Evolutionary conservation across 2,113 vertebrate genomes (phyloP), one percentile per base, ranked within the genome.

Genomic region (Myotis davidii): DNA sequence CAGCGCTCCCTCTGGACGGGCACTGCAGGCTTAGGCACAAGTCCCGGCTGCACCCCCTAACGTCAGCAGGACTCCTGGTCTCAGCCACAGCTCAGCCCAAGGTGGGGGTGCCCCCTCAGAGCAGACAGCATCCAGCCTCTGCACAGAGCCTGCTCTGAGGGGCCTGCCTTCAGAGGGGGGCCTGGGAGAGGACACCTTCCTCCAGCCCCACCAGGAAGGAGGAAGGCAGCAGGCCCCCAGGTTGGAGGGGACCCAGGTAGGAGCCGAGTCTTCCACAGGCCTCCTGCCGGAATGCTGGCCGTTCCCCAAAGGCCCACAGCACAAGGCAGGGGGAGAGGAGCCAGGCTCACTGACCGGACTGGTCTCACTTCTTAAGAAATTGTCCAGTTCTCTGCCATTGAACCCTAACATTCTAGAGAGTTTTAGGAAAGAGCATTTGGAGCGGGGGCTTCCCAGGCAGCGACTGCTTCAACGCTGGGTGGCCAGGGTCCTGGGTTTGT

Each of bases 401-500:
- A 69, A 12, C 21, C 25, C 8, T 85, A n/a, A 56, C 14, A 25
- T 48, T n/a, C 67, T 50, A 16, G 45, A 8, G 4, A 18, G 85
- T 69, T 69, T 64, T 69, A 54, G 56, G 81, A 56, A 73, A 18
- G 11, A 8, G 1, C 67, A 16, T 9, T 9, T 32, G 56, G 48
- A 48, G 9, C 69, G 27, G 78, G 20, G 39, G 67, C 48, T 74
- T 34, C 50, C 48, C 2, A 2, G 74, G 64, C 72, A 64, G 73
- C 0, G 73, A 37, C 5, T 1, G 20, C 25, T 50, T 99, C 97
- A 99, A 92, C 99, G 98, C 97, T 99, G 99, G 1, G 98, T 99
- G 91, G 99, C 97, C 29, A 99, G 97, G 4, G 98, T 99, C 13
- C 93, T 72, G 7, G 99, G 99, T 45, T 97, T 98, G 96, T 99